Evolutionary conservation across 2,888 invertebrate genomes (phyloP).

Genomic region (Cyclophora punctaria): DNA sequence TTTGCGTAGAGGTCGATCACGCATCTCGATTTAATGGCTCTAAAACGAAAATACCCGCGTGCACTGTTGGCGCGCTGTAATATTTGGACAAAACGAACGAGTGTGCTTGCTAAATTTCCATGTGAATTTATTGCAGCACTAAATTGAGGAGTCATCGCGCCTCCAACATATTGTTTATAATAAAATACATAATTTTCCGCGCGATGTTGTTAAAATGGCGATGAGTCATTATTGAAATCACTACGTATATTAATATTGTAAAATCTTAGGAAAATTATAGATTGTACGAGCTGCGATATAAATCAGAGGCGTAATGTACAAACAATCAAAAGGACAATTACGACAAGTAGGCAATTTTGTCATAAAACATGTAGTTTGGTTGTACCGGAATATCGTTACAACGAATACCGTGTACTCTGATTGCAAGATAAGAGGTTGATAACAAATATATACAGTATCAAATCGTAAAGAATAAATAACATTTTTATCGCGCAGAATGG

Average conservation of each 20-base stretch:
- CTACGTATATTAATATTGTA: slow-evolving; percentile 14
- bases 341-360: slow-evolving; percentile 20
- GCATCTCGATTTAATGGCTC: slow-evolving; percentile 58
- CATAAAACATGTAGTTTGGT: slow-evolving; percentile 37
- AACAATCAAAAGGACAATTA: slow-evolving; percentile 3
- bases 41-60: slow-evolving; percentile 53
- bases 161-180: slow-evolving; percentile 27
- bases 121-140: slow-evolving; percentile 48
- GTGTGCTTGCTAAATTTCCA: slow-evolving; percentile 50
- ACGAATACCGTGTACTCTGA: slow-evolving; percentile 54
- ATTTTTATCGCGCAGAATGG: slow-evolving; percentile 13
- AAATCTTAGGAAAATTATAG: slow-evolving; percentile 2
- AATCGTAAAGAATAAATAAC: slow-evolving; percentile 31
- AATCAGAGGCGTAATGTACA: slow-evolving; percentile 2
- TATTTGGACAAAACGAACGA: slow-evolving; percentile 53
- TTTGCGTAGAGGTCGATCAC: slow-evolving; percentile 24
- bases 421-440: slow-evolving; percentile 52
- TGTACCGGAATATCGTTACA: slow-evolving; percentile 55
- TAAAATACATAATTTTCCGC: slow-evolving; percentile 5
- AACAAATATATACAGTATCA: slow-evolving; percentile 29
- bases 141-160: slow-evolving; percentile 39
- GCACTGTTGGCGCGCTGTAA: slow-evolving; percentile 46
- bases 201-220: no score
- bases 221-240: no score
- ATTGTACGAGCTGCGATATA: no score